Evolutionary conservation across 2,113 vertebrate genomes (phyloP), one percentile per base, ranked within the genome.

Genomic region (Donacobius atricapilla): DNA sequence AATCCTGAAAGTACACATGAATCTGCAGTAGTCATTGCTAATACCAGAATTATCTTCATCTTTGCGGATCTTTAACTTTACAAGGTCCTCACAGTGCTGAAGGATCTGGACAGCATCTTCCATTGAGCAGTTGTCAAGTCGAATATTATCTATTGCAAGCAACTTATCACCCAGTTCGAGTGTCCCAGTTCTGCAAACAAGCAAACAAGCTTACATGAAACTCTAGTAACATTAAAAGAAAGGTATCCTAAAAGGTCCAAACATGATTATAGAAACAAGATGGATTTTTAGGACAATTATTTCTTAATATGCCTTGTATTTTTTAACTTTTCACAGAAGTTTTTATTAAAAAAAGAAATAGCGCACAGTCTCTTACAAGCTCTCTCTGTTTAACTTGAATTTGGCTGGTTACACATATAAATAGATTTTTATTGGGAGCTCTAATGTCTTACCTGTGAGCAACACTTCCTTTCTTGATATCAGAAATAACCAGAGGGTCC

Each of bases 381-480:
- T 80, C 18, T 51, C 30, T 60, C 18, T 33, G 10, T 54, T 90
- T 61, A 54, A 90, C 21, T 65, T 31, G 50, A 45, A 54, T 48
- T 48, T 72, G 37, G 5, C 40, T 72, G 63, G 50, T 35, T 63
- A 56, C 35, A 77, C 17, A 72, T 3, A 25, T 47, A 37, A 88
- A 48, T 3, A 33, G 64, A 10, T 23, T 79, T 83, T 45, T 80
- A 40, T 21, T 42, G 44, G 13, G 37, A 92, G 14, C 33, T 71
- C 53, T 56, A 65, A 63, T 4, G 12, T 89, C 98, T 98, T 96
- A 99, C 99, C 99, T 99, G 98, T 99, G 99, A 40, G 99, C 99
- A 30, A 99, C 99, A 50, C 99, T 99, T 96, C 99, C 99, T 95
- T 99, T 99, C 98, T 99, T 99, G 97, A 99, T 99, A 98, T 99